These are phyloP conservation scores for Cheilosia impressa DNA, from an alignment of 2,888 invertebrate species.

Conservation along the genomic window DNA sequence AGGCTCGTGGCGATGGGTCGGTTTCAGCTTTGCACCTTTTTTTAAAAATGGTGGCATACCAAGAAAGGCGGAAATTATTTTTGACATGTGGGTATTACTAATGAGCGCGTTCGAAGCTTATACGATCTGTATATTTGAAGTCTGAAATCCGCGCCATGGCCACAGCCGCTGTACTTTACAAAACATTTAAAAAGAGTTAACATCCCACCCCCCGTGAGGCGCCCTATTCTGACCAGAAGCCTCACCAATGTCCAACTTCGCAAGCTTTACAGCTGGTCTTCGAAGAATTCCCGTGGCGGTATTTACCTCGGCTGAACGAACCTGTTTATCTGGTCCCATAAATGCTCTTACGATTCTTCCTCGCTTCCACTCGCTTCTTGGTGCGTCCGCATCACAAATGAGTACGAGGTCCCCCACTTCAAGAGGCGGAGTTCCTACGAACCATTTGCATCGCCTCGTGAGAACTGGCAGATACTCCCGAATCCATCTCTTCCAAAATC, in stretches of 20 bases:
- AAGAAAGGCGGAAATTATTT: no score
- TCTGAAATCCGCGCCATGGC: no score
- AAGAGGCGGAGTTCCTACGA: neutral
- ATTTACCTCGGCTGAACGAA: conserved; percentile 56
- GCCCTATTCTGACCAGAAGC: neutral
- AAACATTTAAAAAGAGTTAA: neutral
- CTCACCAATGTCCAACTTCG: conserved; percentile 63
- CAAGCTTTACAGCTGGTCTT: conserved; percentile 75
- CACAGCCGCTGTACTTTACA: no score
- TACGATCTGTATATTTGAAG: no score
- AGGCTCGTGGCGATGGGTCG: no score
- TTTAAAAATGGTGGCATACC: no score
- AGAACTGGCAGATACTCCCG: neutral
- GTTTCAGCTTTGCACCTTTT: no score
- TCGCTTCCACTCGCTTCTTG: neutral
- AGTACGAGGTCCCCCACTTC: conserved; percentile 32
- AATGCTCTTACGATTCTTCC: conserved; percentile 33
- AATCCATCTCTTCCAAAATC: neutral
- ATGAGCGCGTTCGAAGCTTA: no score
- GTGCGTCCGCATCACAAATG: conserved; percentile 32
- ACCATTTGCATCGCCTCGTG: conserved; percentile 6
- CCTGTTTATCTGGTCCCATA: conserved; percentile 73
- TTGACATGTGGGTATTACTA: no score
- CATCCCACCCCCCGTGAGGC: conserved; percentile 15
- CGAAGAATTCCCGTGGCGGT: conserved; percentile 23